phyloP scores from a whole-genome alignment of 2,113 vertebrate genomes.

The Emberiza fucata region DNA sequence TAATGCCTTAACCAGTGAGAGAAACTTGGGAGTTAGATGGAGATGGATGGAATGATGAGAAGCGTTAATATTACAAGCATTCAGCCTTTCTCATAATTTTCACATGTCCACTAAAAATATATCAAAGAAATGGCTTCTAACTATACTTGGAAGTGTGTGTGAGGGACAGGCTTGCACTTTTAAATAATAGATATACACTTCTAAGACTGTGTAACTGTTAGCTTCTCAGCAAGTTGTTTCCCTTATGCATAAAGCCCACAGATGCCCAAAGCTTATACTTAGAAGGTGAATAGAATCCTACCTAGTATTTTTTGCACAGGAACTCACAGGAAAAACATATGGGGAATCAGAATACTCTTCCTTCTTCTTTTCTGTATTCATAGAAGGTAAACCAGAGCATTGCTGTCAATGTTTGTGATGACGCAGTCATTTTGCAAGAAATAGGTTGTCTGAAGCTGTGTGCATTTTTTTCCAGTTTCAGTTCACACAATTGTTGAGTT shows the following conservation, averaged over 20 bases:
- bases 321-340: neutral
- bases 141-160: neutral
- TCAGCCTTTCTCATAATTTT: neutral
- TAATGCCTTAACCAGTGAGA: neutral
- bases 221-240: neutral
- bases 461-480: slow-evolving; percentile 14
- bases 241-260: neutral
- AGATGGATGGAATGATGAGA: neutral
- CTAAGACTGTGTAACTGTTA: neutral
- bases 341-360: neutral
- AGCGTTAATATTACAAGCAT: neutral
- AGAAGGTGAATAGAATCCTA: neutral
- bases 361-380: neutral
- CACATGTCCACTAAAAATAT: slow-evolving; percentile 15
- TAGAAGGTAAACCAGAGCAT: neutral
- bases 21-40: neutral
- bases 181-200: neutral
- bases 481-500: slow-evolving; percentile 12
- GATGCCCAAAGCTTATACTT: neutral
- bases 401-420: neutral
- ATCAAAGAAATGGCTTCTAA: neutral
- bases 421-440: neutral
- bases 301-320: neutral
- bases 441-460: neutral
- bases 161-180: neutral